Evolutionary conservation across 2,797 vertebrate species (phyloP).

Genomic region (Tinamus major): DNA sequence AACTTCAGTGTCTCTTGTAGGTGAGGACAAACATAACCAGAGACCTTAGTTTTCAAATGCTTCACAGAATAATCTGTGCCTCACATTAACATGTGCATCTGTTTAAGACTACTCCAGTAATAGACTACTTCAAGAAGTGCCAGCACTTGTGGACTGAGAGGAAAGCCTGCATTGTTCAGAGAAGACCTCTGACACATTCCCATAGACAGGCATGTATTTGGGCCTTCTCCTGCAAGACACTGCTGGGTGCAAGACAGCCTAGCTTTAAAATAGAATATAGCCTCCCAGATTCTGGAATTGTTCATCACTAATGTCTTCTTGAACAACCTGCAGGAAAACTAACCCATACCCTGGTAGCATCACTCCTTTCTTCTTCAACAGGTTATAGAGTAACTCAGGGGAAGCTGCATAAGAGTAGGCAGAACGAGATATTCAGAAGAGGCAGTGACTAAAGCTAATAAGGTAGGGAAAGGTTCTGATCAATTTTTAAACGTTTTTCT

Average conservation of each 20-base stretch:
- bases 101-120: background rate
- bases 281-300: background rate
- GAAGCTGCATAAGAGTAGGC: background rate
- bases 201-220: background rate
- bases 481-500: background rate
- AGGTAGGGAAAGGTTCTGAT: background rate
- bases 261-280: background rate
- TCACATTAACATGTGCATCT: rapidly evolving
- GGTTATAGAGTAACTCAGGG: background rate
- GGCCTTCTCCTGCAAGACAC: background rate
- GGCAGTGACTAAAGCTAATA: background rate
- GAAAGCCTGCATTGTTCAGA: background rate
- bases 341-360: background rate
- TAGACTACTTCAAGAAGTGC: background rate
- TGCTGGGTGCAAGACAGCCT: background rate
- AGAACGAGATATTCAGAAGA: background rate
- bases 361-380: background rate
- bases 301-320: background rate
- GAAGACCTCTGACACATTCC: background rate
- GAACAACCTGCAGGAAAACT: background rate
- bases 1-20: background rate
- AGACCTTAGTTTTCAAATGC: background rate
- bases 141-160: background rate
- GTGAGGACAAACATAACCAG: background rate
- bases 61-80: background rate